Conservation (phyloP, 2,888 invertebrate genomes). For the Oligia fasciuncula region DNA sequence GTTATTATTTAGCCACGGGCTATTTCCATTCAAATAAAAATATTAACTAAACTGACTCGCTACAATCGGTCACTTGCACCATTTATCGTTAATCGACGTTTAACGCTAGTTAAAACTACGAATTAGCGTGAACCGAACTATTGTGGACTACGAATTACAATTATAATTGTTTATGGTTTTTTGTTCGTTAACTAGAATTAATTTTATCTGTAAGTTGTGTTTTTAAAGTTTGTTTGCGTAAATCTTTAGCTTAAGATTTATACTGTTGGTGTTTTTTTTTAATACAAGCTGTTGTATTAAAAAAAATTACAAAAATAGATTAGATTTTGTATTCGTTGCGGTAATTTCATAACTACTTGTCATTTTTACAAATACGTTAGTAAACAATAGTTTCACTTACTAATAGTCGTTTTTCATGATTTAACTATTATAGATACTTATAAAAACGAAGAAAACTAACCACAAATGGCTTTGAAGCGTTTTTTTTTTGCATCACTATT, state of each 20-base stretch:
- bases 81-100: constrained; percentile 26
- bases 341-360: not conserved
- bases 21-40: not conserved
- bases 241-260: not conserved
- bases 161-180: constrained; percentile 40
- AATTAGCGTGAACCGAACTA: constrained; percentile 68
- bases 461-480: not conserved
- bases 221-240: not conserved
- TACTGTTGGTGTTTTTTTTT: not conserved
- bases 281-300: not conserved
- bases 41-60: constrained; percentile 17
- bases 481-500: too few relatives aligned
- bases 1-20: too few relatives aligned
- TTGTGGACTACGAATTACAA: constrained; percentile 55
- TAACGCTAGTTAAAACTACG: constrained; percentile 61
- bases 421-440: not conserved
- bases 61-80: constrained; percentile 37
- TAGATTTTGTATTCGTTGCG: not conserved
- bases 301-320: not conserved
- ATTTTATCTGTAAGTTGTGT: constrained; percentile 9
- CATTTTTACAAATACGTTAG: not conserved
- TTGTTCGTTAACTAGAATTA: constrained; percentile 20
- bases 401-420: not conserved
- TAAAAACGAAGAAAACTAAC: not conserved
- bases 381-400: too few relatives aligned